Evolutionary conservation across 2,113 vertebrate species (phyloP).

Genomic region (Petromus typicus): DNA sequence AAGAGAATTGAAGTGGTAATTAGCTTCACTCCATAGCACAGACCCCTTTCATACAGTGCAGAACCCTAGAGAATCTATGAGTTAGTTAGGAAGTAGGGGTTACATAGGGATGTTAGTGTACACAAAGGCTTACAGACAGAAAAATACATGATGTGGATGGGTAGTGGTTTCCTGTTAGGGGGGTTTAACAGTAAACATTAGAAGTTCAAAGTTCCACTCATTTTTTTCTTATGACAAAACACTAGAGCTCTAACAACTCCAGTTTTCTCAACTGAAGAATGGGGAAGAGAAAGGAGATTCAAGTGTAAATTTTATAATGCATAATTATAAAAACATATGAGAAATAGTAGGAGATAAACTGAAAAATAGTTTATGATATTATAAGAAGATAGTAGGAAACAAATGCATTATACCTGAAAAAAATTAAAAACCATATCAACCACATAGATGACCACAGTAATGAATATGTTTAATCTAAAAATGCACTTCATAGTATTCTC

Average conservation of each 20-base stretch:
- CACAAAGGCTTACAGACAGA: not conserved
- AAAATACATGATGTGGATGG: not conserved
- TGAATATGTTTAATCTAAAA: constrained; percentile 39
- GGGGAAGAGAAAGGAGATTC: not conserved
- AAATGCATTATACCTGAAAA: constrained; percentile 34
- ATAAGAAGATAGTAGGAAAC: not conserved
- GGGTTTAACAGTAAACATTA: not conserved
- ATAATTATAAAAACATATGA: not conserved
- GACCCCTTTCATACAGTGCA: not conserved
- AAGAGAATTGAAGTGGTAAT: not conserved
- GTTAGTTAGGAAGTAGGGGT: not conserved
- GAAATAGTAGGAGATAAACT: not conserved
- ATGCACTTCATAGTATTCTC: not conserved
- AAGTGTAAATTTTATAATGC: not conserved
- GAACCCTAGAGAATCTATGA: not conserved
- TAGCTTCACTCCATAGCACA: not conserved
- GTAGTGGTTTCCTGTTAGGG: not conserved
- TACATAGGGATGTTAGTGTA: not conserved
- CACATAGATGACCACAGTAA: not conserved
- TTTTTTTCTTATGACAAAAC: not conserved
- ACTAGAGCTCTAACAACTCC: not conserved
- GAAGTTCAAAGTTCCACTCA: not conserved
- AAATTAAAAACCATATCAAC: constrained; percentile 3
- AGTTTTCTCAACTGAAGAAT: not conserved
- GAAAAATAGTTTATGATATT: not conserved